These are phyloP conservation scores for Pachyuromys duprasi DNA, from an alignment of 2,797 vertebrate species.

Conservation along the genomic window DNA sequence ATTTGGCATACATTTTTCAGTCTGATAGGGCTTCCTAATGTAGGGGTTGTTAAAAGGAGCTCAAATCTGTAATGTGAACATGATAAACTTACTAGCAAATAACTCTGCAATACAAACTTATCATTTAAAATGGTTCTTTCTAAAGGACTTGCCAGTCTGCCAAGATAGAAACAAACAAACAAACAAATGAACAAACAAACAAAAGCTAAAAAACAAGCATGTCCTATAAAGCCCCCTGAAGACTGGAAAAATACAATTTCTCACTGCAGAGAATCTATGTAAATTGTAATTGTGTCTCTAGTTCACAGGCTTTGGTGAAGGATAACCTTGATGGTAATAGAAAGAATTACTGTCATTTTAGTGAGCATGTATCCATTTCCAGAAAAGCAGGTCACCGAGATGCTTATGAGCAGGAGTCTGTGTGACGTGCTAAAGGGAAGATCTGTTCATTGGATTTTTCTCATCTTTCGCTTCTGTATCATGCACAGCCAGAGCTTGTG, in stretches of 20 bases:
- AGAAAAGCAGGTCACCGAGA: conserved; percentile 48
- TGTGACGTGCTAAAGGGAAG: background rate
- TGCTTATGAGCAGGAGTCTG: conserved; percentile 21
- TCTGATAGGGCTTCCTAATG: background rate
- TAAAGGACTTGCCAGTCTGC: background rate
- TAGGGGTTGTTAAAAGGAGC: conserved; percentile 29
- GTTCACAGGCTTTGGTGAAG: conserved; percentile 57
- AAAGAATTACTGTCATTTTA: conserved; percentile 59
- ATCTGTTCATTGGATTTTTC: conserved; percentile 11
- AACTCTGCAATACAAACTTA: conserved; percentile 13
- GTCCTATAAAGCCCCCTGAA: conserved; percentile 44
- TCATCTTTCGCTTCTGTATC: conserved; percentile 12
- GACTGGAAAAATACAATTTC: conserved; percentile 3
- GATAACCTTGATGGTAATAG: conserved; percentile 60
- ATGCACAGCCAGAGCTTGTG: background rate
- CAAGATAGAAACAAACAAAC: background rate
- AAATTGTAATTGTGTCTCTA: conserved; percentile 40
- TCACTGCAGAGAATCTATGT: conserved; percentile 35
- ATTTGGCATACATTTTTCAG: conserved; percentile 45
- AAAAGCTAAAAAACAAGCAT: background rate
- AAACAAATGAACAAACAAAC: background rate
- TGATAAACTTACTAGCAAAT: conserved; percentile 33
- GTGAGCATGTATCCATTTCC: conserved; percentile 6
- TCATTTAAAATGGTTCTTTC: conserved; percentile 30
- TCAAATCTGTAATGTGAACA: conserved; percentile 49